Percentiles rank a stretch among this genome's conserved stretches.
phyloP scores from a whole-genome alignment of 35 echinoderm and acorn worm genomes.

The Acanthaster planci region DNA sequence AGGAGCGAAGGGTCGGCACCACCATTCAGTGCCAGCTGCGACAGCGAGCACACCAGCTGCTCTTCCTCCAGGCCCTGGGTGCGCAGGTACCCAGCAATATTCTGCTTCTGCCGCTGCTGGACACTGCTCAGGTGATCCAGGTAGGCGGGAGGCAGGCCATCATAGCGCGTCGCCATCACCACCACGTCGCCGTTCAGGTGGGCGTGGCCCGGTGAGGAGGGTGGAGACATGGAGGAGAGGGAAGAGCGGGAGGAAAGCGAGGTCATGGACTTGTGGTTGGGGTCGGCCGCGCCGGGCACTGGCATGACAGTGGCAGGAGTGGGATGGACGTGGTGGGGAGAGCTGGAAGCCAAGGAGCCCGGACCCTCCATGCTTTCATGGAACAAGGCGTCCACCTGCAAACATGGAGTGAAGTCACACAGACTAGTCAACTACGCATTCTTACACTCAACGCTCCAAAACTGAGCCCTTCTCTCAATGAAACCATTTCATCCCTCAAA shows the following conservation, averaged over 20 bases:
- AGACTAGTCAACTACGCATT: too few relatives aligned
- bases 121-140: conserved; percentile 58
- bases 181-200: conserved; percentile 16
- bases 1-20: neutral
- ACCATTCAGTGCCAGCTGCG: conserved; percentile 46
- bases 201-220: conserved; percentile 76
- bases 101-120: conserved; percentile 34
- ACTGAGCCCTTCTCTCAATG: too few relatives aligned
- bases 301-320: conserved; percentile 27
- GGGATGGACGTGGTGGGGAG: conserved; percentile 22
- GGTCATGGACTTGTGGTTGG: conserved; percentile 52
- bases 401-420: too few relatives aligned
- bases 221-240: conserved; percentile 92
- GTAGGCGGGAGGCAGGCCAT: conserved; percentile 63
- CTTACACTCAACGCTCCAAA: too few relatives aligned
- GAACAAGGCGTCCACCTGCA: conserved; percentile 89
- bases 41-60: conserved; percentile 48
- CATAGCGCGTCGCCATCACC: too few relatives aligned
- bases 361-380: conserved; percentile 74
- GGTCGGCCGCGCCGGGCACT: conserved; percentile 18
- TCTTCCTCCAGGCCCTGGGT: conserved; percentile 49
- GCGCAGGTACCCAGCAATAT: conserved; percentile 4
- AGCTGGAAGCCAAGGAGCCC: neutral
- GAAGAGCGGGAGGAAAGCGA: conserved; percentile 90
- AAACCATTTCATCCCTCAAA: too few relatives aligned